A percentile compares a stretch with the other conserved stretches of the same genome.
Evolutionary conservation across 53 echinoderm and acorn worm genomes (phyloP).

Genomic region (Echinarachnius parma): DNA sequence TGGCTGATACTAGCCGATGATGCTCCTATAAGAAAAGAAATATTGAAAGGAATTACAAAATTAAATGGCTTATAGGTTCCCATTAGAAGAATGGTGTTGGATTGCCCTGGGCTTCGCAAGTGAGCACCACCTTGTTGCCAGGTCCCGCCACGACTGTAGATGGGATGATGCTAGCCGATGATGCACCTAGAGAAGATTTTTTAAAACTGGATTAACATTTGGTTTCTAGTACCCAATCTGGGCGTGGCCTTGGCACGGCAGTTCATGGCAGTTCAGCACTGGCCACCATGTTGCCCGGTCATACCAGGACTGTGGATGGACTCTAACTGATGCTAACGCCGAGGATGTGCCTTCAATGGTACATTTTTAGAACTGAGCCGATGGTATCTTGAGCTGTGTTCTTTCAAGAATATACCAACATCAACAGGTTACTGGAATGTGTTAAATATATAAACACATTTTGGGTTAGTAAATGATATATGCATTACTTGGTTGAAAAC

Average conservation of each 20-base stretch:
- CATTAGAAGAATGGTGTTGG: conserved; percentile 73
- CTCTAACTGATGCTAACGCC: conserved; percentile 28
- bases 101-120: conserved; percentile 74
- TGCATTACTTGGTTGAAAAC: too few relatives aligned
- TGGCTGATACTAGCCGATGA: conserved; percentile 39
- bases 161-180: conserved; percentile 33
- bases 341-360: conserved; percentile 22
- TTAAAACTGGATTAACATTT: too few relatives aligned
- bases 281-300: conserved; percentile 56
- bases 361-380: too few relatives aligned
- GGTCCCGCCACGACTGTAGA: conserved; percentile 32
- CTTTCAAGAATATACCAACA: too few relatives aligned
- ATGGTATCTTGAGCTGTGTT: too few relatives aligned
- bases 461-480: too few relatives aligned
- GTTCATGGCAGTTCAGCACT: conserved; percentile 52
- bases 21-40: background rate
- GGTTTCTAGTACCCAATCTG: too few relatives aligned
- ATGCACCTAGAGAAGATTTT: too few relatives aligned
- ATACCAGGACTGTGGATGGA: conserved; percentile 22
- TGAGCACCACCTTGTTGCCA: conserved; percentile 65
- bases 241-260: conserved; percentile 69
- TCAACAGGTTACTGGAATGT: too few relatives aligned
- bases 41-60: too few relatives aligned
- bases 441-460: too few relatives aligned
- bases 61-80: too few relatives aligned